Conservation (phyloP, 2,113 vertebrate genomes). For the Phrynosoma blainvillii region DNA sequence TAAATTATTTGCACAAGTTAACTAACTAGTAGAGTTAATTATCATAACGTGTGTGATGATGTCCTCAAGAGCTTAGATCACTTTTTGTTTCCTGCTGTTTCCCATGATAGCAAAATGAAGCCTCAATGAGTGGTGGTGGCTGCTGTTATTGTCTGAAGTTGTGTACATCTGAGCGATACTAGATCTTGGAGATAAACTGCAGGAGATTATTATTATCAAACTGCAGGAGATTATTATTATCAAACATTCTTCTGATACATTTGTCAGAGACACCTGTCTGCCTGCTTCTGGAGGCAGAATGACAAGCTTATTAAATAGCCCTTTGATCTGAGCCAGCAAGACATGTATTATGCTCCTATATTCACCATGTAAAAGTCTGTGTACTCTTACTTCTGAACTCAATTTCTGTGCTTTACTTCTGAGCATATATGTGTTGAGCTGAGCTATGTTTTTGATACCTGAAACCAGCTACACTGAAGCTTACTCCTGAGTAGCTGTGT, state of each 20-base stretch:
- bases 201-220: background rate
- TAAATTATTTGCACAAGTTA: background rate
- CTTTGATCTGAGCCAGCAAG: constrained; percentile 10
- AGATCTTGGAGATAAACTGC: background rate
- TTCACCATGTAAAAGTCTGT: background rate
- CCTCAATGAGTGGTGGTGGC: background rate
- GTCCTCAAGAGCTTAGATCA: background rate
- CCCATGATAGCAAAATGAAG: background rate
- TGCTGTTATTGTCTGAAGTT: background rate
- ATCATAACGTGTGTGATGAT: background rate
- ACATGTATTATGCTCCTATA: background rate
- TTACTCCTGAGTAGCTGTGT: background rate
- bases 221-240: background rate
- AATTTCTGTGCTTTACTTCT: background rate
- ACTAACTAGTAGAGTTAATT: background rate
- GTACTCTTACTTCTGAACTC: background rate
- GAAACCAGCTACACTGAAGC: background rate
- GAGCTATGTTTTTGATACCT: background rate
- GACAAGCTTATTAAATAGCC: background rate
- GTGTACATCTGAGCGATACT: no score
- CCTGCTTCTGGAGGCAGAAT: background rate
- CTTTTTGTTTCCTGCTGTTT: background rate
- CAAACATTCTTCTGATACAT: background rate
- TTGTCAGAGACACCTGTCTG: background rate
- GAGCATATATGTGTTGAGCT: background rate